phyloP scores from a whole-genome alignment of 1,140 invertebrate species.

The Harlomillsia oculata region DNA sequence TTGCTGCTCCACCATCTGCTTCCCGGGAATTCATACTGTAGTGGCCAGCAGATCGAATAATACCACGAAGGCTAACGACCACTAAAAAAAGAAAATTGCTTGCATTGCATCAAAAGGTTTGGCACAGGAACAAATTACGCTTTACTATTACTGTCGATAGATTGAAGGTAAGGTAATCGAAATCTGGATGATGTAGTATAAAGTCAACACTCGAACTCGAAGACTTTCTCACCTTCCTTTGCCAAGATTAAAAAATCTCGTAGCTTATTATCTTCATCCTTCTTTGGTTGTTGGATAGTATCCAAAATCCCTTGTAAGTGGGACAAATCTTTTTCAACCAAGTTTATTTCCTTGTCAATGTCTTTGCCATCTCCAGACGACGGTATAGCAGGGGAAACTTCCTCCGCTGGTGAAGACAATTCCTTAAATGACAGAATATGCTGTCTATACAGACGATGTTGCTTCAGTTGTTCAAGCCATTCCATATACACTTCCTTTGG shows the following conservation, averaged over 20 bases:
- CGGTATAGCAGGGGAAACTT: constrained; percentile 19
- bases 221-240: constrained; percentile 47
- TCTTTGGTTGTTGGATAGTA: constrained; percentile 38
- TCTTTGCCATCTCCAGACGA: constrained; percentile 26
- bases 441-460: constrained; percentile 67
- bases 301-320: constrained; percentile 51
- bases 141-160: neutral
- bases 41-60: constrained; percentile 22
- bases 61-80: constrained; percentile 25
- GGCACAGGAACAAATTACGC: neutral
- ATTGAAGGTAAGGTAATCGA: neutral
- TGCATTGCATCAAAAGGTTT: neutral
- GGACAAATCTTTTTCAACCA: constrained; percentile 54
- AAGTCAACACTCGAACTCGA: neutral
- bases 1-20: constrained; percentile 37
- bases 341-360: constrained; percentile 50
- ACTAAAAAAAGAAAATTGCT: constrained; percentile 10
- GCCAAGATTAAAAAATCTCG: constrained; percentile 57
- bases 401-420: constrained; percentile 22
- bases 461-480: constrained; percentile 64
- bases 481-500: constrained; percentile 58
- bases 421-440: constrained; percentile 55
- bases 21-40: constrained; percentile 15
- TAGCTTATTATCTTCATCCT: constrained; percentile 49
- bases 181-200: neutral